Evolutionary conservation across 2,888 invertebrate genomes (phyloP).

Genomic region (Drosophila affinis): DNA sequence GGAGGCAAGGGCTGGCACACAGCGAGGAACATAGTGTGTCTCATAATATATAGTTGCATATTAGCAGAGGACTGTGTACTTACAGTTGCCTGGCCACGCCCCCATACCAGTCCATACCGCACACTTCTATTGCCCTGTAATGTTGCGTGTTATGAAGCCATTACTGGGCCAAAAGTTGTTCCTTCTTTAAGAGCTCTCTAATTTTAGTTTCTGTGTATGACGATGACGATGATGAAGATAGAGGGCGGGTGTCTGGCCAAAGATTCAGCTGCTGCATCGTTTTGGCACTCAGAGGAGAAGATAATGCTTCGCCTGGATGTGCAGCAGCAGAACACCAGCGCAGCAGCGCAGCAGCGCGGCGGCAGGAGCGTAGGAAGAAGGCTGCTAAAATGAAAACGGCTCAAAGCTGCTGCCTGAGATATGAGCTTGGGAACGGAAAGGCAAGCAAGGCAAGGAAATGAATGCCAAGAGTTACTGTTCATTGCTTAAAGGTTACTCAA

Average conservation of each 20-base stretch:
- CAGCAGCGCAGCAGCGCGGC: neutral
- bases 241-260: slow-evolving; percentile 16
- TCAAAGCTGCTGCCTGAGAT: slow-evolving; percentile 32
- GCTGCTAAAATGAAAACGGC: slow-evolving; percentile 28
- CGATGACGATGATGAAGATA: slow-evolving; percentile 36
- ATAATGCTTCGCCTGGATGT: slow-evolving; percentile 25
- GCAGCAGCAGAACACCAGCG: slow-evolving; percentile 9
- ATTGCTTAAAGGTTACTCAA: neutral
- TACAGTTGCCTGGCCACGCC: slow-evolving; percentile 53
- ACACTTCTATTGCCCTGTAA: slow-evolving; percentile 62
- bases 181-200: slow-evolving; percentile 61
- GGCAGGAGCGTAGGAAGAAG: slow-evolving; percentile 2
- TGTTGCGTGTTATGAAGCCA: slow-evolving; percentile 78
- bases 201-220: slow-evolving; percentile 48
- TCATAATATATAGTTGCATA: slow-evolving; percentile 74
- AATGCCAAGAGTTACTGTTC: neutral
- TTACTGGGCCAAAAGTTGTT: slow-evolving; percentile 65
- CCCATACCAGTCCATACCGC: slow-evolving; percentile 21
- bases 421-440: slow-evolving; percentile 26
- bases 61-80: slow-evolving; percentile 49
- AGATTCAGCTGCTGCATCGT: slow-evolving; percentile 44
- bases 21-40: slow-evolving; percentile 41
- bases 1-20: neutral
- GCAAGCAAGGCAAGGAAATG: neutral
- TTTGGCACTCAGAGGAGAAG: slow-evolving; percentile 39